These are phyloP conservation scores for Phallusia fumigata DNA, from an alignment of 23 tunicate species.

Conservation along the genomic window DNA sequence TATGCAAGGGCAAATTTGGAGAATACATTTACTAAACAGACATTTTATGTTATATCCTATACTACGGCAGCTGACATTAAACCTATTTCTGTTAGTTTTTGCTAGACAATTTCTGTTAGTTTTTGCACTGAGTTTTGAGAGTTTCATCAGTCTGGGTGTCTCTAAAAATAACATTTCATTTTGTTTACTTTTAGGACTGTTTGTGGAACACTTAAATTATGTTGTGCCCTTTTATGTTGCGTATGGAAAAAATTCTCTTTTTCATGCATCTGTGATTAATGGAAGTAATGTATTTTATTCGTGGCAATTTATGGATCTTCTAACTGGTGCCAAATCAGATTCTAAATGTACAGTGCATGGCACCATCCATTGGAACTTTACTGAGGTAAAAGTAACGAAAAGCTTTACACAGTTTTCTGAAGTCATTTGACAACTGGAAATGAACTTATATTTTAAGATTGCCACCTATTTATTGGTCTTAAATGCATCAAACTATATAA, in stretches of 20 bases:
- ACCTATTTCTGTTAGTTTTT: too few relatives aligned
- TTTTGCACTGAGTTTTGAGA: too few relatives aligned
- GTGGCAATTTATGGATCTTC: slow-evolving; percentile 46
- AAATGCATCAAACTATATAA: slow-evolving; percentile 18
- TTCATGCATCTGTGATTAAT: slow-evolving; percentile 34
- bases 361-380: slow-evolving; percentile 39
- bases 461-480: slow-evolving; percentile 34
- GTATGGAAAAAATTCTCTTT: slow-evolving; percentile 15
- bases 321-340: slow-evolving; percentile 22
- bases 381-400: slow-evolving; percentile 16
- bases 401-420: too few relatives aligned
- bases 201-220: slow-evolving; percentile 39
- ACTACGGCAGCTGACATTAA: too few relatives aligned
- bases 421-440: too few relatives aligned
- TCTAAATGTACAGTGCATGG: slow-evolving; percentile 12
- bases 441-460: slow-evolving; percentile 31
- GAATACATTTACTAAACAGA: too few relatives aligned
- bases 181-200: slow-evolving; percentile 35
- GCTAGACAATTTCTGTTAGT: too few relatives aligned
- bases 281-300: slow-evolving; percentile 67
- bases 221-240: slow-evolving; percentile 63
- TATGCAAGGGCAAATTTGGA: too few relatives aligned
- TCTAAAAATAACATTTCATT: neutral
- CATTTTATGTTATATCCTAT: too few relatives aligned
- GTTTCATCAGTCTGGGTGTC: too few relatives aligned